Percentiles rank a stretch among this genome's conserved stretches.
Evolutionary conservation across 2,113 vertebrate species (phyloP).

Genomic region (Pachycephala philippinensis): DNA sequence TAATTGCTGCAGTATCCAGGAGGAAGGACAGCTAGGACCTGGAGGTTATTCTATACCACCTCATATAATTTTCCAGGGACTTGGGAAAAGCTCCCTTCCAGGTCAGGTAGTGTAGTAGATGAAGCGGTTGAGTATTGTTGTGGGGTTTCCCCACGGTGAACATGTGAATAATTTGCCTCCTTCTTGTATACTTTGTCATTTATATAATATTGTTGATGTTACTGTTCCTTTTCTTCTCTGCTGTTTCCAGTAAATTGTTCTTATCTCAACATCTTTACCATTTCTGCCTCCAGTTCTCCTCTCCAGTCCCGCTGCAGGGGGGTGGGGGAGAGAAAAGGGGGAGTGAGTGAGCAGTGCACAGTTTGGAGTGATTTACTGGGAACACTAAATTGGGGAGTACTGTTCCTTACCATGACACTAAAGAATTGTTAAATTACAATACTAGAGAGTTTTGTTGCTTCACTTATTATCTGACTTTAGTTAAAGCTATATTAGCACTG

Average conservation of each 20-base stretch:
- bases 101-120: neutral
- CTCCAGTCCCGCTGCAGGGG: neutral
- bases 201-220: neutral
- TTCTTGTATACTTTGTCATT: neutral
- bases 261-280: neutral
- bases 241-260: neutral
- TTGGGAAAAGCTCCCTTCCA: neutral
- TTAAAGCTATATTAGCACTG: neutral
- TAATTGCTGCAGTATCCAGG: neutral
- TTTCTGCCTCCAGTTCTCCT: neutral
- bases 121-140: neutral
- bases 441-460: neutral
- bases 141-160: neutral
- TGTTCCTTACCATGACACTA: neutral
- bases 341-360: neutral
- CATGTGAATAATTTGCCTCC: neutral
- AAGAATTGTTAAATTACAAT: neutral
- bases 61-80: neutral
- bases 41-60: neutral
- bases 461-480: neutral
- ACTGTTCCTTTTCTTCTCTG: neutral
- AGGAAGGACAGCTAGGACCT: neutral
- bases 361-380: neutral
- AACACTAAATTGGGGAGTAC: neutral
- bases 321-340: no score